A percentile compares a stretch with the other conserved stretches of the same genome.
Conservation (phyloP, 2,113 vertebrate genomes). For the Heteronetta atricapilla region DNA sequence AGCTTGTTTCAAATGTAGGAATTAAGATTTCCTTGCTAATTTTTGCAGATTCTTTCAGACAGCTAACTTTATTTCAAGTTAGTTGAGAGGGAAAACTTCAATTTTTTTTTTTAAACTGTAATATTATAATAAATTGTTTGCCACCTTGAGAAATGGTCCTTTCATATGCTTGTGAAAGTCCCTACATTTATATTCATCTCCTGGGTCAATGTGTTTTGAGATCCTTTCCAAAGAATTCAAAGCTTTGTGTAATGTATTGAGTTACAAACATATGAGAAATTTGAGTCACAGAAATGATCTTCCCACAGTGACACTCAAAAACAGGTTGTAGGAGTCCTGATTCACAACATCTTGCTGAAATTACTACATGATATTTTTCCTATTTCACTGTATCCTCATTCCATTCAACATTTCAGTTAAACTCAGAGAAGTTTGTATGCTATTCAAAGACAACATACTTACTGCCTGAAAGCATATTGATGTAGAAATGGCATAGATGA, state of each 20-base stretch:
- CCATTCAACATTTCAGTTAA: neutral
- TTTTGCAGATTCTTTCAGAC: neutral
- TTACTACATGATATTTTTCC: neutral
- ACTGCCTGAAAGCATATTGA: conserved; percentile 99
- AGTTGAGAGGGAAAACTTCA: neutral
- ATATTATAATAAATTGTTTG: neutral
- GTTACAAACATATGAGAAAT: neutral
- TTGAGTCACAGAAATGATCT: neutral
- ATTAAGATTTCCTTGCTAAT: neutral
- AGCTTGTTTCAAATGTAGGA: neutral
- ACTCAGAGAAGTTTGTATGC: neutral
- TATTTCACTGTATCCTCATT: neutral
- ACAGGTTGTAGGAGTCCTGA: neutral
- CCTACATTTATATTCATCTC: neutral
- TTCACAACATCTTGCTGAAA: neutral
- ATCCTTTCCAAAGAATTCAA: neutral
- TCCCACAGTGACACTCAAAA: neutral
- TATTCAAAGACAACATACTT: conserved; percentile 71
- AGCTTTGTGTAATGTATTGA: neutral
- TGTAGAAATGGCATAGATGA: conserved; percentile 95
- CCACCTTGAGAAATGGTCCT: neutral
- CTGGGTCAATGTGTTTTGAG: neutral
- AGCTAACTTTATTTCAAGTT: neutral
- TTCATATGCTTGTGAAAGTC: neutral
- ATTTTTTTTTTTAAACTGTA: neutral